phyloP scores from a whole-genome alignment of 1,140 invertebrate genomes.

The Sycobia sp. region DNA sequence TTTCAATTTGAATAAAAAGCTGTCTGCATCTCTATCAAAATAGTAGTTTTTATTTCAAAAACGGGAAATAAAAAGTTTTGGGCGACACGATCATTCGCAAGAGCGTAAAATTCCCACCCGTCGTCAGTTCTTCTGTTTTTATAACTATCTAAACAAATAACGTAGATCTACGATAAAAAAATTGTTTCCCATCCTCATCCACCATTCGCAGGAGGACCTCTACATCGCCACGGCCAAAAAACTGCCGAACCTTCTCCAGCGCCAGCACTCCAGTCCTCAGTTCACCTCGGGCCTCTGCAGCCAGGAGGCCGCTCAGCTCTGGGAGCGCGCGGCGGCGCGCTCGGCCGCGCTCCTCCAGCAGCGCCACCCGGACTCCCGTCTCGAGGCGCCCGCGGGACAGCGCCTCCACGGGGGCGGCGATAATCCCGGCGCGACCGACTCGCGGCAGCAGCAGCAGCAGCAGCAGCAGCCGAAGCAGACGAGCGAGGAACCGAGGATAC shows the following conservation, averaged over 20 bases:
- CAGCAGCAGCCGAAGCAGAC: slow-evolving; percentile 36
- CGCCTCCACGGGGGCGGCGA: not conserved
- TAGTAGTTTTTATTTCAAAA: no score
- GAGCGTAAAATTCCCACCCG: no score
- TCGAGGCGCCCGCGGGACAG: slow-evolving; percentile 27
- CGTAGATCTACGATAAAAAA: no score
- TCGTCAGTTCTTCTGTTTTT: no score
- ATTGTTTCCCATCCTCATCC: no score
- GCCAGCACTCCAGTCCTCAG: slow-evolving; percentile 55
- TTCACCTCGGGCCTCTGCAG: slow-evolving; percentile 29
- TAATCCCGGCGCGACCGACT: no score
- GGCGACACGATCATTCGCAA: no score
- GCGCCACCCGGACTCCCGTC: not conserved
- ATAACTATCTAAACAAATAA: no score
- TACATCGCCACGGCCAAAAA: slow-evolving; percentile 22
- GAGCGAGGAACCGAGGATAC: slow-evolving; percentile 43
- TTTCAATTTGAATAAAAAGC: no score
- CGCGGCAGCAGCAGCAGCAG: slow-evolving; percentile 33
- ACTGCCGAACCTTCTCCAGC: slow-evolving; percentile 37
- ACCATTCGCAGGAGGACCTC: slow-evolving; percentile 8
- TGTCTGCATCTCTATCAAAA: no score
- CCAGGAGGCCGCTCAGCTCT: slow-evolving; percentile 6
- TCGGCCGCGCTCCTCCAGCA: not conserved
- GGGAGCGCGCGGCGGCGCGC: slow-evolving; percentile 11
- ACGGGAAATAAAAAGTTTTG: no score